Conservation (phyloP, 2,888 invertebrate species). For the Subacronicta megacephala region DNA sequence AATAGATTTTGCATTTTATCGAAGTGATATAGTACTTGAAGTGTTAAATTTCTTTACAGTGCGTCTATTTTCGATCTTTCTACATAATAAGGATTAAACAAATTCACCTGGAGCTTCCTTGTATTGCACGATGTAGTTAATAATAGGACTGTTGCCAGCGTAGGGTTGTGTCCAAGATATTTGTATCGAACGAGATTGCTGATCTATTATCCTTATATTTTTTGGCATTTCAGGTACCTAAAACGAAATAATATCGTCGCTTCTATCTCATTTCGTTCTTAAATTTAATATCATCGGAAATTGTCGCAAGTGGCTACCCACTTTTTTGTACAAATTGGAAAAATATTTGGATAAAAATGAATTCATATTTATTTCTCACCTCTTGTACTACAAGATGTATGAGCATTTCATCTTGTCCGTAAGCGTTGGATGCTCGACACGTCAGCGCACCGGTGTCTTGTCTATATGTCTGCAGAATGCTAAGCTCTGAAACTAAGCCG, state of each 20-base stretch:
- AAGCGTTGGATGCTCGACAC: slow-evolving; percentile 96
- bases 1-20: no score
- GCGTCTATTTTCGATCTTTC: no score
- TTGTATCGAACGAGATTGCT: slow-evolving; percentile 95
- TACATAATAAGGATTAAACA: slow-evolving; percentile 23
- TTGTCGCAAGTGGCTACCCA: no score
- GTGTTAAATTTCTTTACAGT: no score
- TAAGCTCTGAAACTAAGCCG: slow-evolving; percentile 95
- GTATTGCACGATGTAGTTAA: slow-evolving; percentile 96
- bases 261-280: not conserved
- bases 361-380: slow-evolving; percentile 82
- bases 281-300: no score
- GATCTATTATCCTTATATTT: slow-evolving; percentile 95
- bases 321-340: no score
- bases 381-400: slow-evolving; percentile 96
- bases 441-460: slow-evolving; percentile 97
- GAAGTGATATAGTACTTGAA: no score
- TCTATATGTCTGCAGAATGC: slow-evolving; percentile 95
- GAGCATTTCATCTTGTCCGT: slow-evolving; percentile 97
- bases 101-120: slow-evolving; percentile 94
- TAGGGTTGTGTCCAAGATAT: slow-evolving; percentile 97
- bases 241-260: not conserved
- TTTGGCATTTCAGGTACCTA: slow-evolving; percentile 96
- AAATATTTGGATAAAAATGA: no score
- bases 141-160: slow-evolving; percentile 96